Conservation (phyloP, 2,888 invertebrate genomes). For the Sympetrum striolatum region DNA sequence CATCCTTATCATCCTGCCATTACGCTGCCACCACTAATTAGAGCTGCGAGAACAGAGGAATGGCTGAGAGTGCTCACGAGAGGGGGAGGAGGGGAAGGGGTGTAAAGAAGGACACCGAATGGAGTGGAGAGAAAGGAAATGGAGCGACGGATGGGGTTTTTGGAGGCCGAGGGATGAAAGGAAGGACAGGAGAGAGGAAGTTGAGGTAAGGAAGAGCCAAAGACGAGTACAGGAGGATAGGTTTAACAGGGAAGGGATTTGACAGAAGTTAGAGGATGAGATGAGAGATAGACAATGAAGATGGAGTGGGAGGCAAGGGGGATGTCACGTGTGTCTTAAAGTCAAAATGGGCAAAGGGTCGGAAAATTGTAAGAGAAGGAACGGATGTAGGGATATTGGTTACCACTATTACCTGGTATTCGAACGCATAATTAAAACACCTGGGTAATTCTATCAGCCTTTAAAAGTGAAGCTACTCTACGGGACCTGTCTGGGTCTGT, state of each 20-base stretch:
- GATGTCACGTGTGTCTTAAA: too few species aligned
- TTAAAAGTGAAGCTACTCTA: too few species aligned
- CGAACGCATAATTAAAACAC: too few species aligned
- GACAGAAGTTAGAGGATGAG: background rate
- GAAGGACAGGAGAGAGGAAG: background rate
- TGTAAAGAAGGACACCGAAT: background rate
- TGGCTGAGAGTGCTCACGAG: background rate
- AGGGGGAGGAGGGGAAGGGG: background rate
- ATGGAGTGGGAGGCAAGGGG: too few species aligned
- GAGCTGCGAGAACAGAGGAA: conserved; percentile 2
- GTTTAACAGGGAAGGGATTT: background rate
- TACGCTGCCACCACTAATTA: conserved; percentile 38
- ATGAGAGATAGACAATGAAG: too few species aligned
- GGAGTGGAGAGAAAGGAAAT: background rate
- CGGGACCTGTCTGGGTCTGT: too few species aligned
- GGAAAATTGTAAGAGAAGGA: too few species aligned
- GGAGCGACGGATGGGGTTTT: background rate
- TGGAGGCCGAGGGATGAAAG: background rate
- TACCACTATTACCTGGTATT: too few species aligned
- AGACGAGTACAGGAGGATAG: background rate
- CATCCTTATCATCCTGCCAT: conserved; percentile 24
- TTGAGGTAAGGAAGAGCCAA: background rate
- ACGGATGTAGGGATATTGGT: too few species aligned
- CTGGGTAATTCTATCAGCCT: too few species aligned
- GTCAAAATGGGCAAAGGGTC: too few species aligned